phyloP scores from a whole-genome alignment of 1,140 invertebrate genomes.

The Lanistes nyassanus region DNA sequence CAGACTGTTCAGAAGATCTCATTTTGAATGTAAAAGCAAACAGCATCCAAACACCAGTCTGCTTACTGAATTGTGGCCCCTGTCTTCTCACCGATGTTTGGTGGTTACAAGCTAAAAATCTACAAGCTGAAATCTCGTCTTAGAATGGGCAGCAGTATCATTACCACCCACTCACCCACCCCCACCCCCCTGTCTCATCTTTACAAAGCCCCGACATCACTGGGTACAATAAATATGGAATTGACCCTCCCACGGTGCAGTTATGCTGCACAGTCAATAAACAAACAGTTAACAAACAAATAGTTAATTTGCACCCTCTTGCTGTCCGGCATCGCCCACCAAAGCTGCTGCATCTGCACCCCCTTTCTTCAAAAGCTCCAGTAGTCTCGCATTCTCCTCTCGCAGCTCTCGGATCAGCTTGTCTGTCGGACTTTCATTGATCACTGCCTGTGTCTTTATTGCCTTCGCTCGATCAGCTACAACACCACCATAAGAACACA shows the following conservation, averaged over 20 bases:
- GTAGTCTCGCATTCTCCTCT: slow-evolving; percentile 71
- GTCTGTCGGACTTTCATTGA: slow-evolving; percentile 74
- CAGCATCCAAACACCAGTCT: neutral
- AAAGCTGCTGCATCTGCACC: slow-evolving; percentile 23
- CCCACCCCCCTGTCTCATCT: neutral
- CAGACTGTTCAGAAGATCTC: too few species aligned
- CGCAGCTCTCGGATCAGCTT: slow-evolving; percentile 72
- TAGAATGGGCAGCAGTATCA: too few species aligned
- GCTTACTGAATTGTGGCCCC: neutral
- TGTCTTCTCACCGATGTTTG: too few species aligned
- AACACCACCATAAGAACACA: too few species aligned
- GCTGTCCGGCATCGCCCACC: slow-evolving; percentile 6
- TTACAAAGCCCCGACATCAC: neutral
- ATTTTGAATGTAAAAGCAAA: neutral
- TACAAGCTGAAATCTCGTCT: too few species aligned
- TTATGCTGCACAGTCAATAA: neutral
- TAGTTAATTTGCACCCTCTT: slow-evolving; percentile 19
- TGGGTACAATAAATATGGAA: neutral
- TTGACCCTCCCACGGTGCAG: neutral
- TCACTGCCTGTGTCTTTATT: slow-evolving; percentile 71
- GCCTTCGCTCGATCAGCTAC: slow-evolving; percentile 72
- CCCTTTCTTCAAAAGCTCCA: slow-evolving; percentile 62
- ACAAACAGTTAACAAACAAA: neutral
- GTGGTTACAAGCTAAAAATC: too few species aligned
- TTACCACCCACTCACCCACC: too few species aligned